These are phyloP conservation scores for Parnassius glacialis DNA, from an alignment of 2,888 invertebrate species.

Conservation along the genomic window DNA sequence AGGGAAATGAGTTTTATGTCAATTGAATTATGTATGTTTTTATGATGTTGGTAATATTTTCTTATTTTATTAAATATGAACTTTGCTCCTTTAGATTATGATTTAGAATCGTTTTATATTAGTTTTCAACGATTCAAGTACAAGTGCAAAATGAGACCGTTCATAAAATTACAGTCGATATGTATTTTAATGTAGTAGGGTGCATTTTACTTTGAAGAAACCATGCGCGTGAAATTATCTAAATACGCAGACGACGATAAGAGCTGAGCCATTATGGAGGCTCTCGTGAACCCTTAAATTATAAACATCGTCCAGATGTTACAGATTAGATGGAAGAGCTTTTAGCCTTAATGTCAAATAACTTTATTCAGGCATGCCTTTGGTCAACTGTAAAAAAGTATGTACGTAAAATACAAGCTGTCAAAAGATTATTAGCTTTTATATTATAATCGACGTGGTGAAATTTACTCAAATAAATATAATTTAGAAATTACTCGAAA, in stretches of 20 bases:
- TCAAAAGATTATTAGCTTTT: too few species aligned
- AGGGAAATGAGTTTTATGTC: conserved; percentile 47
- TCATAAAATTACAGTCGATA: conserved; percentile 16
- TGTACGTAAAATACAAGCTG: too few species aligned
- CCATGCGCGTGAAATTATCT: conserved; percentile 52
- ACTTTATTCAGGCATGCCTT: too few species aligned
- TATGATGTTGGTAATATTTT: conserved; percentile 29
- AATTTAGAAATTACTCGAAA: too few species aligned
- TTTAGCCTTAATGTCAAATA: conserved; percentile 70
- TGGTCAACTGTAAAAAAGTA: too few species aligned
- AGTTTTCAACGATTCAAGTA: conserved; percentile 3
- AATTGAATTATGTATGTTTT: conserved; percentile 44
- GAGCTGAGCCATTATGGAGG: conserved; percentile 74
- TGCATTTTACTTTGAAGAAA: conserved; percentile 29
- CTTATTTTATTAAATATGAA: neutral
- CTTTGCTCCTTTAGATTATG: neutral
- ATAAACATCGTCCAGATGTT: conserved; percentile 78
- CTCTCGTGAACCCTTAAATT: conserved; percentile 75
- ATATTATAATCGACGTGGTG: too few species aligned
- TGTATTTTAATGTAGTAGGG: conserved; percentile 26
- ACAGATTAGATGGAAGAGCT: conserved; percentile 73
- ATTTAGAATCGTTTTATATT: neutral
- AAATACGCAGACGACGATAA: conserved; percentile 72
- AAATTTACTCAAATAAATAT: too few species aligned
- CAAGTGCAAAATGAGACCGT: neutral